Evolutionary conservation across 2,113 vertebrate genomes (phyloP), one percentile per base, ranked within the genome.

Genomic region (Spheniscus mendiculus): DNA sequence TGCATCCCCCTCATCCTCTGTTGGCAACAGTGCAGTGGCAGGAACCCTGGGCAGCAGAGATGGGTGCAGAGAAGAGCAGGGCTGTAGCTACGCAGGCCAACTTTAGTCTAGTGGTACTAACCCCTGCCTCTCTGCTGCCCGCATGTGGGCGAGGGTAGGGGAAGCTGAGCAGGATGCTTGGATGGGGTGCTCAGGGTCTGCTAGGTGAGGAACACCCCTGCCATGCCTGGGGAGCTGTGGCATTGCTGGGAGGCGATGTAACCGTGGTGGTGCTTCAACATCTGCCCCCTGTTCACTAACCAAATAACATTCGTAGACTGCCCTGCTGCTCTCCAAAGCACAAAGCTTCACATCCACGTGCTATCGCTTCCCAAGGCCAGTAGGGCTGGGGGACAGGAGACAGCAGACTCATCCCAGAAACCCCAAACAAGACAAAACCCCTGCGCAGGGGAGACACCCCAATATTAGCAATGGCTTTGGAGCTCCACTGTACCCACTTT

Each of bases 351-450:
- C 14, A 77, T 23, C 47, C 49, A 25, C 3, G 1, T 15, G 30
- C 27, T 70, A 6, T 3, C 10, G 4, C 32, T 80, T 32, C 44
- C 16, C 1, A 0, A 29, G 19, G 25, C 50, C 3, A 0, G 40
- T 5, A 2, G 32, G 61, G 20, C 9, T 45, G 8, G 5, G 26
- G 40, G 30, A 45, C 22, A 50, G 77, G 44, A 76, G 12, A 13
- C 3, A n/a, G 20, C 38, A 47, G 34, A 29, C 20, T 34, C 40
- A 47, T 36, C 56, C 61, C 83, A 91, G 58, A 91, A 83, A 69
- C 32, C 11, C 58, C 69, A 45, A 62, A 67, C 34, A 53, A 67
- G 47, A 47, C 53, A 87, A 58, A 93, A 55, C 5, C n/a, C 47
- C 56, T 38, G 14, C 38, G 38, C n/a, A 38, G 20, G 55, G 21